phyloP scores from a whole-genome alignment of 2,113 vertebrate genomes.

The Anthoscopus minutus region DNA sequence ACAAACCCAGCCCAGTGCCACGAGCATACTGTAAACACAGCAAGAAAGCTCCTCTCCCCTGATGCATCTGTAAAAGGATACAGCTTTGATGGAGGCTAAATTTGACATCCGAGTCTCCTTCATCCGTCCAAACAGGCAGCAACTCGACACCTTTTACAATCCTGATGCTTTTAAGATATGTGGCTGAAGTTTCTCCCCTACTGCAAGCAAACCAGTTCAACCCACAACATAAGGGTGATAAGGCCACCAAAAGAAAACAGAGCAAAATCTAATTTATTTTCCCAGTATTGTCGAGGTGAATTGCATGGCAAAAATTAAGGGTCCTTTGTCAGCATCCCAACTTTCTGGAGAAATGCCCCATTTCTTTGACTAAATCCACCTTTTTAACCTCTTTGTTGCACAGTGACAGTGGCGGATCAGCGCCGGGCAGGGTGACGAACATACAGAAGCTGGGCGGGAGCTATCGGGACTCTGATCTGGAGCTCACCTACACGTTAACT shows the following conservation, averaged over 20 bases:
- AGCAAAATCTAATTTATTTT: constrained; percentile 37
- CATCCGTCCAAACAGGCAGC: neutral
- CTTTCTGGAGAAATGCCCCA: constrained; percentile 4
- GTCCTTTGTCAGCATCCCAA: constrained; percentile 65
- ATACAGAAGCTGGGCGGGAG: constrained; percentile 4
- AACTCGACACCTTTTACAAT: neutral
- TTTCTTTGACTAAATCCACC: neutral
- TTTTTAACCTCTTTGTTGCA: constrained; percentile 70
- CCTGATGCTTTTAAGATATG: neutral
- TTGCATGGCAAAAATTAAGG: constrained; percentile 50
- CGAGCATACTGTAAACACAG: neutral
- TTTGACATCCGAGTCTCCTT: neutral
- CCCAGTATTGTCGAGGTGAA: neutral
- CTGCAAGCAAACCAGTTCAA: neutral
- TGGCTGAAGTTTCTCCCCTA: neutral
- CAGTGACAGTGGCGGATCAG: constrained; percentile 66
- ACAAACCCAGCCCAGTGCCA: neutral
- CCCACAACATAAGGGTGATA: constrained; percentile 7
- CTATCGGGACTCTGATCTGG: constrained; percentile 77
- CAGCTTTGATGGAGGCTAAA: neutral
- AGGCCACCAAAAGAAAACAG: constrained; percentile 20
- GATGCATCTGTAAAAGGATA: fast-evolving
- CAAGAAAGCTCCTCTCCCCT: neutral
- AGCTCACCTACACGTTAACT: constrained; percentile 64
- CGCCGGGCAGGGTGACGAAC: constrained; percentile 16